phyloP scores from a whole-genome alignment of 1,140 invertebrate genomes.

The Leptopilina boulardi region DNA sequence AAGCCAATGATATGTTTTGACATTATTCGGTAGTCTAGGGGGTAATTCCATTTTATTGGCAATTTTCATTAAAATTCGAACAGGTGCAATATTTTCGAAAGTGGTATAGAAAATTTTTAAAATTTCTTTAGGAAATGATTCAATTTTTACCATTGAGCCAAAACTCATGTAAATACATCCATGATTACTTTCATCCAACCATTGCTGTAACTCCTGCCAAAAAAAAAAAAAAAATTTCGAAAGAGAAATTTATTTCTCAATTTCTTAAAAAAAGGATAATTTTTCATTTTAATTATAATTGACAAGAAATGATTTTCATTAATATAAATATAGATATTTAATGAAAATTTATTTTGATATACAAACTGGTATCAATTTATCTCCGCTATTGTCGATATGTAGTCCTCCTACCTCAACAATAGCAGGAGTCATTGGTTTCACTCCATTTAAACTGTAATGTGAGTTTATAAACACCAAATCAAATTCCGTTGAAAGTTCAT shows the following conservation, averaged over 20 bases:
- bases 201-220: slow-evolving; percentile 79
- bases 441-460: slow-evolving; percentile 58
- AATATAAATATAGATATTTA: neutral
- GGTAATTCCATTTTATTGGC: slow-evolving; percentile 61
- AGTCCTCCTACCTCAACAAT: slow-evolving; percentile 66
- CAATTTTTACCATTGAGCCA: slow-evolving; percentile 83
- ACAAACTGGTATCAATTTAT: neutral
- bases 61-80: slow-evolving; percentile 64
- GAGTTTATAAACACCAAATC: slow-evolving; percentile 51
- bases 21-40: slow-evolving; percentile 77
- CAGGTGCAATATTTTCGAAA: slow-evolving; percentile 60
- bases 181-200: slow-evolving; percentile 80
- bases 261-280: neutral
- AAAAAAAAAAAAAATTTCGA: slow-evolving; percentile 74
- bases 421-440: slow-evolving; percentile 59
- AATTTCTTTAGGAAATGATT: slow-evolving; percentile 70
- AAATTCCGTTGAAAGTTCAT: slow-evolving; percentile 2
- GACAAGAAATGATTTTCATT: neutral
- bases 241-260: slow-evolving; percentile 73
- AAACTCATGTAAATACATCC: slow-evolving; percentile 85
- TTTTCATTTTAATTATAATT: neutral
- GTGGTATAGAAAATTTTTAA: slow-evolving; percentile 56
- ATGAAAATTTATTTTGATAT: neutral
- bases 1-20: slow-evolving; percentile 80
- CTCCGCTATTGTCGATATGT: slow-evolving; percentile 47